Evolutionary conservation across 2,113 vertebrate species (phyloP).

Genomic region (Potamarius usumacintae): DNA sequence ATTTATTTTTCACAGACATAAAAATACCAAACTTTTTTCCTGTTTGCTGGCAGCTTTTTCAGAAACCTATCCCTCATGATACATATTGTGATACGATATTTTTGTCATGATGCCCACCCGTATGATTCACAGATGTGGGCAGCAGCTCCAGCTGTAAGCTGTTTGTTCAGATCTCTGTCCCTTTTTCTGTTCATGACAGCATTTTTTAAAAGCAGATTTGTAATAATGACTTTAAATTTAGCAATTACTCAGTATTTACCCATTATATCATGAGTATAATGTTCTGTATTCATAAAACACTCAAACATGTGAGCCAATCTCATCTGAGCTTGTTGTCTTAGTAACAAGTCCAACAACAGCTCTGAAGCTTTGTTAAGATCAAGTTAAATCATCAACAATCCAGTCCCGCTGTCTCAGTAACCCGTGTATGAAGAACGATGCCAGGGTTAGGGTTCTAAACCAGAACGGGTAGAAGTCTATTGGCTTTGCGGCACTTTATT

Average conservation of each 20-base stretch:
- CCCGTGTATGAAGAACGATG: neutral
- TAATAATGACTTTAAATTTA: neutral
- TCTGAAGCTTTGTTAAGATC: neutral
- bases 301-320: neutral
- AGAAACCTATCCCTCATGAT: neutral
- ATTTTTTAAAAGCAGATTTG: neutral
- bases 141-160: neutral
- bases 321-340: neutral
- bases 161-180: neutral
- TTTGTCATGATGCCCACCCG: neutral
- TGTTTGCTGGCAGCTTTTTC: too few species aligned
- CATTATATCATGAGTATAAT: neutral
- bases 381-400: neutral
- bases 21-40: too few species aligned
- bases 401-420: neutral
- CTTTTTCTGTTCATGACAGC: neutral
- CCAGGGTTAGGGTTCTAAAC: too few species aligned
- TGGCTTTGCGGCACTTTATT: too few species aligned
- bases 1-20: too few species aligned
- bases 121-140: neutral
- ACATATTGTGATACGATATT: neutral
- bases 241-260: neutral
- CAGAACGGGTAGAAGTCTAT: too few species aligned
- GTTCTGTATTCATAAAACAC: neutral
- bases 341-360: neutral